Evolutionary conservation across 2,113 vertebrate species (phyloP).

Genomic region (Pachypanchax playfairii): DNA sequence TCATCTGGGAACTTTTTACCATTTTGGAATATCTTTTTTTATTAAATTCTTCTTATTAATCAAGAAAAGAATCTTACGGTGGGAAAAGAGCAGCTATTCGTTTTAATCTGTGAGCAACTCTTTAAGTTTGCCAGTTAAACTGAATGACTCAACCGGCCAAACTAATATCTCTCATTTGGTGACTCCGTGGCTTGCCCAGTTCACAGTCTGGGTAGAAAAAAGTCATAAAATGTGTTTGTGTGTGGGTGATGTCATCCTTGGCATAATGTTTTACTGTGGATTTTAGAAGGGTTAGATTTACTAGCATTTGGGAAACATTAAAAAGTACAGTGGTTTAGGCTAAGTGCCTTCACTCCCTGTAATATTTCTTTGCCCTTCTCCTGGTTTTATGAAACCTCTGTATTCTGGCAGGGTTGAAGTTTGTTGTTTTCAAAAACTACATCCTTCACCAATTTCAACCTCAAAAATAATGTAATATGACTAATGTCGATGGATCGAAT

Average conservation of each 20-base stretch:
- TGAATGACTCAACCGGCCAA: constrained; percentile 42
- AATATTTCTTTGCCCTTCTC: constrained; percentile 36
- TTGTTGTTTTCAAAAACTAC: constrained; percentile 37
- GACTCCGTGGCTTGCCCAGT: constrained; percentile 55
- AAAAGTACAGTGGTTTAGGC: constrained; percentile 73
- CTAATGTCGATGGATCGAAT: constrained; percentile 44
- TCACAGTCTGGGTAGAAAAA: constrained; percentile 60
- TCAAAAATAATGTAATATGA: constrained; percentile 29
- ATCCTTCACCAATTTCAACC: background rate
- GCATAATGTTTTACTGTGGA: constrained; percentile 62
- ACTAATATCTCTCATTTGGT: constrained; percentile 27
- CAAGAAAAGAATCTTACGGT: constrained; percentile 2
- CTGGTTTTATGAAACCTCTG: constrained; percentile 14
- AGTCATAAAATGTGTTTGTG: constrained; percentile 64
- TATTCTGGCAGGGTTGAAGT: constrained; percentile 13
- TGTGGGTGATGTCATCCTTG: constrained; percentile 76
- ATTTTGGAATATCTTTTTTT: constrained; percentile 2
- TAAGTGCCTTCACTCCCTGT: constrained; percentile 63
- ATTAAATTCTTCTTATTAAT: background rate
- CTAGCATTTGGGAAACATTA: constrained; percentile 74
- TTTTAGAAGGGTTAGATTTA: constrained; percentile 73
- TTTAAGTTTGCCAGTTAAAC: constrained; percentile 14
- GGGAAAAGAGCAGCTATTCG: constrained; percentile 30
- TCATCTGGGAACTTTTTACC: background rate
- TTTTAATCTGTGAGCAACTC: constrained; percentile 3